Evolutionary conservation across 2,888 invertebrate species (phyloP).

Genomic region (Spialia ferax): DNA sequence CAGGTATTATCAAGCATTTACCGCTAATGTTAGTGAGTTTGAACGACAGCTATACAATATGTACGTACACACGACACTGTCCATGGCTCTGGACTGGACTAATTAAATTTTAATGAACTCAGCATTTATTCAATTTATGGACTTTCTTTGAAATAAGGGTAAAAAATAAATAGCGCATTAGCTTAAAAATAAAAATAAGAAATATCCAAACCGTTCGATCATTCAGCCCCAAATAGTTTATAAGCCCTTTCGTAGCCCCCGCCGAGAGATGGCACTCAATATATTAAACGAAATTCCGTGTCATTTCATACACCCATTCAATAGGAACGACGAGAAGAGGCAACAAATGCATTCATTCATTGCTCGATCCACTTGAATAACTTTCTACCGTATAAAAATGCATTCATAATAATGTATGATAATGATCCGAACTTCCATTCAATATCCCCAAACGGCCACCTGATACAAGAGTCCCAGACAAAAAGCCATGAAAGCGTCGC

Average conservation of each 20-base stretch:
- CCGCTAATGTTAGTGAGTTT: conserved; percentile 32
- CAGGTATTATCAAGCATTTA: conserved; percentile 50
- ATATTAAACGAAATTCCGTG: background rate
- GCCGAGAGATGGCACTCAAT: too few relatives aligned
- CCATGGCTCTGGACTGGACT: background rate
- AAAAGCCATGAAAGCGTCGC: conserved; percentile 9
- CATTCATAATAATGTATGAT: too few relatives aligned
- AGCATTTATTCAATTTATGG: too few relatives aligned
- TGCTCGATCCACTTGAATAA: background rate
- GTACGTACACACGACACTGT: background rate
- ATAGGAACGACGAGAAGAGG: background rate
- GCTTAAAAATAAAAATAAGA: background rate
- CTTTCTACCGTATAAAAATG: background rate
- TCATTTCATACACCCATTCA: background rate
- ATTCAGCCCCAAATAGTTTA: background rate
- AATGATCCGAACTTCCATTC: background rate
- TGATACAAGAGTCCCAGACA: background rate
- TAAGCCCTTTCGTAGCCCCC: too few relatives aligned
- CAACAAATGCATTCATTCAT: background rate
- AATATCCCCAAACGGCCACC: background rate
- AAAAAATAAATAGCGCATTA: conserved; percentile 1
- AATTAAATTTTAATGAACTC: background rate
- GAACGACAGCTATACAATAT: background rate
- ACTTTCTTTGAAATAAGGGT: too few relatives aligned
- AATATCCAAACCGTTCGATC: too few relatives aligned